Evolutionary conservation across 2,888 invertebrate species (phyloP).

Genomic region (Margaritifera margaritifera): DNA sequence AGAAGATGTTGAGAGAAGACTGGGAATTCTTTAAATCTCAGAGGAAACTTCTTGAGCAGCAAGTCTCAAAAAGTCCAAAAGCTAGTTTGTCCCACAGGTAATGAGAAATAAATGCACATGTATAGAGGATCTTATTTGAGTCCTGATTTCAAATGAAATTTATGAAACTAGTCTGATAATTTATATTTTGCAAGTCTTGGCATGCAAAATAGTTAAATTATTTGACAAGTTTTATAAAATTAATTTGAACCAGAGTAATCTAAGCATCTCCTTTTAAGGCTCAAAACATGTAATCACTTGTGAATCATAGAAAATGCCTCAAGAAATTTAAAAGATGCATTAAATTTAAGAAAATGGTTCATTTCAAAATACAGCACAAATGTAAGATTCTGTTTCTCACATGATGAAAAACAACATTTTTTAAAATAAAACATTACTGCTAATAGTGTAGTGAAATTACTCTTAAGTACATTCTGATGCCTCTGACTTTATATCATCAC

Average conservation of each 20-base stretch:
- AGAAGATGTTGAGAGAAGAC: conserved; percentile 74
- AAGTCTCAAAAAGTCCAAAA: conserved; percentile 60
- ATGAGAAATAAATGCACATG: background rate
- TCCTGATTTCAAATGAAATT: background rate
- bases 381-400: too few relatives aligned
- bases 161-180: background rate
- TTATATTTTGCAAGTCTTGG: background rate
- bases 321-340: too few relatives aligned
- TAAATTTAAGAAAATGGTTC: too few relatives aligned
- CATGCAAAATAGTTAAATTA: background rate
- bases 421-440: too few relatives aligned
- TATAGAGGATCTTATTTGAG: background rate
- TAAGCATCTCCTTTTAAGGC: background rate
- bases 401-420: too few relatives aligned
- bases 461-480: too few relatives aligned
- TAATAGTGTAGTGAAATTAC: too few relatives aligned
- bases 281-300: background rate
- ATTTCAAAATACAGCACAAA: too few relatives aligned
- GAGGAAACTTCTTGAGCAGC: conserved; percentile 70
- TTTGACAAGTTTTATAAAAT: background rate
- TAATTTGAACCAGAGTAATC: too few relatives aligned
- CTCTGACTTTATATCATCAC: too few relatives aligned
- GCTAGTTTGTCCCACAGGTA: conserved; percentile 52
- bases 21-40: conserved; percentile 75
- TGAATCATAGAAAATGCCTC: background rate